Percentiles rank a stretch among this genome's conserved stretches.
phyloP scores from a whole-genome alignment of 1,140 invertebrate genomes.

The Bombus terrestris region DNA sequence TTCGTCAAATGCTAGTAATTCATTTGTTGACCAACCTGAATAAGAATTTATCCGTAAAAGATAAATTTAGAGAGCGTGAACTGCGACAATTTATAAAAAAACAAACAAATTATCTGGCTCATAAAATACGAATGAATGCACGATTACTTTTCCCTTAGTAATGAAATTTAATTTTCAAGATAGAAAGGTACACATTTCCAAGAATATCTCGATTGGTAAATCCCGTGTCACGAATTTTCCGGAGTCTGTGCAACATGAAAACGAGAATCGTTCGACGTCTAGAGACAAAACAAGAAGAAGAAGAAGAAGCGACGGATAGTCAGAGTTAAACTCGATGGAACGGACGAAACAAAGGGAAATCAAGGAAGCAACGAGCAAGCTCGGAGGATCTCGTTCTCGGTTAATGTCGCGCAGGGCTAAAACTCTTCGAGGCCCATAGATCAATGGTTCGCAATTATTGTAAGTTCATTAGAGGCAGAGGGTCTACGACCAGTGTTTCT shows the following conservation, averaged over 20 bases:
- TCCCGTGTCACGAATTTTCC: too few species aligned
- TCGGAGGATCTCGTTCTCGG: constrained; percentile 15
- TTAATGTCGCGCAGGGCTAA: constrained; percentile 66
- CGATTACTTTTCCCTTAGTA: too few species aligned
- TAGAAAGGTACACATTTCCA: too few species aligned
- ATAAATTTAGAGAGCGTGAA: neutral
- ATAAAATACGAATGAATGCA: too few species aligned
- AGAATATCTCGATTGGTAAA: too few species aligned
- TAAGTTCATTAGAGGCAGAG: constrained; percentile 81
- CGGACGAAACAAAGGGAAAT: constrained; percentile 9
- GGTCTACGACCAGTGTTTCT: constrained; percentile 43
- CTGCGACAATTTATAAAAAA: too few species aligned
- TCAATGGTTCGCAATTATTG: constrained; percentile 83
- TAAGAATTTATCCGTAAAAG: neutral
- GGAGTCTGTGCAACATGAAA: too few species aligned
- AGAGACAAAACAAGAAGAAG: neutral
- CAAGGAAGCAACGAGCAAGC: constrained; percentile 25
- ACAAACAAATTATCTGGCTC: too few species aligned
- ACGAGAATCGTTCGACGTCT: neutral
- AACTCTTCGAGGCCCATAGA: constrained; percentile 79
- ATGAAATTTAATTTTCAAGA: too few species aligned
- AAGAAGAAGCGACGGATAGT: neutral
- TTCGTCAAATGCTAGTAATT: neutral
- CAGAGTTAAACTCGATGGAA: neutral
- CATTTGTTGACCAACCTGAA: neutral